Conservation (phyloP, 2,888 invertebrate genomes). For the Diarsia brunnea region DNA sequence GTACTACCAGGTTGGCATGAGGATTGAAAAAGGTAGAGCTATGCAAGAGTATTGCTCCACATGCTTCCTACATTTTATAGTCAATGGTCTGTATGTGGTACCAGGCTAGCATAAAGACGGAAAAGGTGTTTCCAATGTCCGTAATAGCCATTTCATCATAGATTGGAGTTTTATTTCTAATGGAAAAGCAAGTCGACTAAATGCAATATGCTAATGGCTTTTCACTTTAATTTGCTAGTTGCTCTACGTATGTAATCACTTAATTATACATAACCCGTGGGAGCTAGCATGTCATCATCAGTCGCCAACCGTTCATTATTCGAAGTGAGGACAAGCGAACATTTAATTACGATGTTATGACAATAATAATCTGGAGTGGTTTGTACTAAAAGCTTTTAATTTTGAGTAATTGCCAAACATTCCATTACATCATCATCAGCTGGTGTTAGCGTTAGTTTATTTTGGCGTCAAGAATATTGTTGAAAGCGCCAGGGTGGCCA, state of each 20-base stretch:
- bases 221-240: neutral
- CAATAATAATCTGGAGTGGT: constrained; percentile 31
- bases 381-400: constrained; percentile 11
- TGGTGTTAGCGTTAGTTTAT: neutral
- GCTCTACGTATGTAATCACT: neutral
- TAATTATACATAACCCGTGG: neutral
- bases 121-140: neutral
- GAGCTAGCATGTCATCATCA: neutral
- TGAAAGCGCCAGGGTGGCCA: neutral
- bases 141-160: neutral
- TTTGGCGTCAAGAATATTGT: neutral
- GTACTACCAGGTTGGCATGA: neutral
- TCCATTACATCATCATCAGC: neutral
- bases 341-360: constrained; percentile 16
- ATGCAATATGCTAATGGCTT: constrained; percentile 8
- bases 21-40: neutral
- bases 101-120: neutral
- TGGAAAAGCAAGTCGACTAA: neutral
- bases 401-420: constrained; percentile 42
- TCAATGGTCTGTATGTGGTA: neutral
- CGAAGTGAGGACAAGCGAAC: neutral
- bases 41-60: neutral
- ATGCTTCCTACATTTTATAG: neutral
- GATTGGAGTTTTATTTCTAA: constrained; percentile 3
- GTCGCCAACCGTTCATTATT: constrained; percentile 10